Base-by-base conservation (phyloP, 2,797 vertebrate genomes). In the Lycodopsis pacificus region DNA sequence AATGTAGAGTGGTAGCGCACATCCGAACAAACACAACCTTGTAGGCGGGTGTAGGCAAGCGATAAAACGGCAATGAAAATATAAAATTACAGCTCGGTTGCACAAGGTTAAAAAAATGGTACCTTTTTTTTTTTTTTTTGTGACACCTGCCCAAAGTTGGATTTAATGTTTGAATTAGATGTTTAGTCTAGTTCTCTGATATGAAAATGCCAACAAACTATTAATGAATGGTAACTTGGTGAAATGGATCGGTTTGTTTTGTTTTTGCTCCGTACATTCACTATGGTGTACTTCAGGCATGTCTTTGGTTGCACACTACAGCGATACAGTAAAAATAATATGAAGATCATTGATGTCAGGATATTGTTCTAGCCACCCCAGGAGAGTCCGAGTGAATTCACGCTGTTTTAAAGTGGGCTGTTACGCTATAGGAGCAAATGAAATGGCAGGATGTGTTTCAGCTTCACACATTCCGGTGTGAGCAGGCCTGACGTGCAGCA, bases 381-480 rank as follows among this genome's bases (percentile, higher is more conserved):
- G 71, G 53, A 77, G 49, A 70, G 61, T 63, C 42, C 4, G 42
- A 65, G 71, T 69, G 70, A 83, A 62, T 74, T 82, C 81, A 46
- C 40, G 80, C 84, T 84, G 88, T 84, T 92, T 91, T 83, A 77
- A 86, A 88, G 86, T 80, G 76, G 73, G 53, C 49, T 69, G 66
- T 80, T 86, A 75, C 70, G 54, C 56, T 79, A 68, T 71, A 57
- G 76, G 44, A 71, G 74, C 77, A 71, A 80, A 82, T 85, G 40
- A 89, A 90, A 84, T 83, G 10, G 76, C 72, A 84, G 81, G 81
- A 86, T 85, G 14, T 69, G 57, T 90, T 89, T 86, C 58, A 65
- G 70, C 67, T 63, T 77, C 82, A 85, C 90, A 88, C 85, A 93
- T 76, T 76, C 53, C 11, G 2, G 58, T 25, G 57, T 72, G 73